Evolutionary conservation across 2,797 vertebrate genomes (phyloP), one percentile per base, ranked within the genome.

Genomic region (Malurus leucopterus): DNA sequence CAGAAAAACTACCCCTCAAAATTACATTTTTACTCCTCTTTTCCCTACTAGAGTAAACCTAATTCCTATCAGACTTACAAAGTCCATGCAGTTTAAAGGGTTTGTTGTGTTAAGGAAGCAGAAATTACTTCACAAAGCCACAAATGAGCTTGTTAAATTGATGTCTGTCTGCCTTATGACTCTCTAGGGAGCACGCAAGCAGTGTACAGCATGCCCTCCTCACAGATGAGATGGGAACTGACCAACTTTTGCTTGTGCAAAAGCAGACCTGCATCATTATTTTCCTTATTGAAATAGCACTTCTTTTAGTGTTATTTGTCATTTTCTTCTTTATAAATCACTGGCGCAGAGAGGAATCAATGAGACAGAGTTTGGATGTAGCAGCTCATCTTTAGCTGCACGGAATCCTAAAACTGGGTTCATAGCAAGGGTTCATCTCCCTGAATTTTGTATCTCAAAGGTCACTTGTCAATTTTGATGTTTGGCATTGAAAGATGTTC

Each of bases 71-170:
- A 54, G 27, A 19, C 67, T 79, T 63, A 55, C 6, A 4, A 78
- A 70, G 27, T 23, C n/a, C 0, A 0, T 20, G 24, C 67, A 49
- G 16, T 75, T 86, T 65, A 72, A 72, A 16, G 12, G 21, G 2
- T 36, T 75, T 75, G 7, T 78, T 68, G 17, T 38, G 13, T 73
- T 75, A 88, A 61, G 62, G 47, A 29, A 68, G 44, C 19, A 40
- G 51, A 68, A 59, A 68, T 70, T 86, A 61, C 24, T 72, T 62
- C 30, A 14, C 58, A 46, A 86, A 91, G 43, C 54, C 50, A 51
- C 43, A 73, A 44, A 50, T 41, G 8, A 77, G 34, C 53, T 53
- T 5, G 0, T 58, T 58, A 68, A 69, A 61, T 65, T 32, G 50
- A 61, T 23, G 16, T 38, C 50, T 74, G 36, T 38, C 50, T 74